These are phyloP conservation scores for Ceraclea dissimilis DNA, from an alignment of 2,888 invertebrate genomes.

Conservation along the genomic window DNA sequence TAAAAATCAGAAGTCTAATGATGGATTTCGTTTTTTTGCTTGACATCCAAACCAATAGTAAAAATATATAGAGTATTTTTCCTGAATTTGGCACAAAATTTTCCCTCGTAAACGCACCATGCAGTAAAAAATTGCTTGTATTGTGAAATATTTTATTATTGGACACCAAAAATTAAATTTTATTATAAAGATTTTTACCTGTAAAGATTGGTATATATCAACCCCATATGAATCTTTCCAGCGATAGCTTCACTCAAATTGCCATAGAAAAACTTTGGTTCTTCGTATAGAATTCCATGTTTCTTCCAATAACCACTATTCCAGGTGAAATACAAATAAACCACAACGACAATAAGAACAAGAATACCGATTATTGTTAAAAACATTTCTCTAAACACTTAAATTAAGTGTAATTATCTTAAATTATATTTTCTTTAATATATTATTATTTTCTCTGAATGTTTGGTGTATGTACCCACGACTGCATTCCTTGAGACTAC, in stretches of 20 bases:
- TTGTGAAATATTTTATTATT: too few relatives aligned
- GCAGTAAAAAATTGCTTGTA: too few relatives aligned
- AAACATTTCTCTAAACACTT: not conserved
- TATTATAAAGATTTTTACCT: slow-evolving; percentile 27
- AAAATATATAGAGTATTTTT: not conserved
- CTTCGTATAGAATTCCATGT: slow-evolving; percentile 28
- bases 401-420: too few relatives aligned
- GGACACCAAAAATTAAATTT: too few relatives aligned
- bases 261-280: slow-evolving; percentile 27
- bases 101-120: too few relatives aligned
- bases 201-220: slow-evolving; percentile 30
- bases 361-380: too few relatives aligned
- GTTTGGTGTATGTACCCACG: too few relatives aligned
- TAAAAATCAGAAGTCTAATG: not conserved
- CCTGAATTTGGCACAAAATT: too few relatives aligned
- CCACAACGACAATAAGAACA: not conserved
- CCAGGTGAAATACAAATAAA: slow-evolving; percentile 16
- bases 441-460: too few relatives aligned
- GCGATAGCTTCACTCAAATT: slow-evolving; percentile 28
- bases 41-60: not conserved
- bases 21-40: too few relatives aligned
- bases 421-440: too few relatives aligned
- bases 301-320: slow-evolving; percentile 28
- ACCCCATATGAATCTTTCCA: slow-evolving; percentile 28
- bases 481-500: too few relatives aligned